A percentile compares a stretch with the other conserved stretches of the same genome.
These are phyloP conservation scores for Amphiduros pacificus DNA, from an alignment of 2,888 invertebrate genomes.

Conservation along the genomic window DNA sequence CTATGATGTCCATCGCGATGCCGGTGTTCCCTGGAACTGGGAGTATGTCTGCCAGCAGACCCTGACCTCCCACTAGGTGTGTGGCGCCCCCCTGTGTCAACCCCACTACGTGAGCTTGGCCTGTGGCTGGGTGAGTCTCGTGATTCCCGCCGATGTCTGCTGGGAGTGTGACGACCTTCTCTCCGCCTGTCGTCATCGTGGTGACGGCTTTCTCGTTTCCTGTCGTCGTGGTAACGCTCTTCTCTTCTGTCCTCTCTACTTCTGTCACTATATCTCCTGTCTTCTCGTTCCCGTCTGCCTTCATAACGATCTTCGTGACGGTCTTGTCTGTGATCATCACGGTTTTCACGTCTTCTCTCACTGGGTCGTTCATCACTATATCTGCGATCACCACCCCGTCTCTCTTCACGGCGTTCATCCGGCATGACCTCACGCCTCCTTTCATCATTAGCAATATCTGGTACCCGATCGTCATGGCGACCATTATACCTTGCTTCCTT, in stretches of 20 bases:
- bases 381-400: too few relatives aligned
- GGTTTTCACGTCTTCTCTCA: too few relatives aligned
- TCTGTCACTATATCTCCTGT: neutral
- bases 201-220: neutral
- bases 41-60: neutral
- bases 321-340: neutral
- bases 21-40: neutral
- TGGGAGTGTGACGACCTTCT: neutral
- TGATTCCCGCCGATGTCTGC: neutral
- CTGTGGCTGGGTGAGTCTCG: neutral
- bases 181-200: too few relatives aligned
- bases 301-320: neutral
- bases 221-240: neutral
- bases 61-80: too few relatives aligned
- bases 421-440: too few relatives aligned
- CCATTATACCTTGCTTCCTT: too few relatives aligned
- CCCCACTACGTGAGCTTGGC: neutral
- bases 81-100: neutral
- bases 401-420: too few relatives aligned
- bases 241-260: neutral
- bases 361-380: too few relatives aligned
- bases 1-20: neutral
- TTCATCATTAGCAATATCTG: too few relatives aligned
- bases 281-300: neutral
- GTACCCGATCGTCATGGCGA: too few relatives aligned